Conservation (phyloP, 2,888 invertebrate genomes). For the Drosophila borborema region DNA sequence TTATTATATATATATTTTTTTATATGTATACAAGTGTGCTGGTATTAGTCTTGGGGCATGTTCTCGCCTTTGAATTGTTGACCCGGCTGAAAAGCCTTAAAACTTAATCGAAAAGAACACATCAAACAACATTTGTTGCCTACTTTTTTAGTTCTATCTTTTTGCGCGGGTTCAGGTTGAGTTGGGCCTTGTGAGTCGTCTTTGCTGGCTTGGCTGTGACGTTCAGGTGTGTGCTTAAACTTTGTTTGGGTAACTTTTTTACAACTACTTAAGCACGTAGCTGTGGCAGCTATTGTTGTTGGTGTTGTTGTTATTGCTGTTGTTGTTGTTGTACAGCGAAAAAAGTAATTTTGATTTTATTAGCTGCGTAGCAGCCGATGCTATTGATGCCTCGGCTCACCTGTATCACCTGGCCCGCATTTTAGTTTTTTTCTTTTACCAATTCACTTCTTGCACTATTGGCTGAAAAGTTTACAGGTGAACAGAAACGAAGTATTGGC, state of each 20-base stretch:
- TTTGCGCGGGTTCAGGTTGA: slow-evolving; percentile 8
- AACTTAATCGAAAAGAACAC: slow-evolving; percentile 68
- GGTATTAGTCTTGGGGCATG: not conserved
- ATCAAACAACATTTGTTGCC: slow-evolving; percentile 61
- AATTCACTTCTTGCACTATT: slow-evolving; percentile 73
- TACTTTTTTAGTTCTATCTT: slow-evolving; percentile 37
- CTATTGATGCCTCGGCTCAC: slow-evolving; percentile 40
- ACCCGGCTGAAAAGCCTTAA: slow-evolving; percentile 35
- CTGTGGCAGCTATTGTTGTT: slow-evolving; percentile 17
- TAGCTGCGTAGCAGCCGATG: slow-evolving; percentile 79
- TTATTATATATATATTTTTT: not conserved
- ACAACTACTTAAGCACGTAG: slow-evolving; percentile 68
- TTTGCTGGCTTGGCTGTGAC: slow-evolving; percentile 64
- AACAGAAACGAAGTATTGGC: slow-evolving; percentile 54
- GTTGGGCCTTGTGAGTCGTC: slow-evolving; percentile 34
- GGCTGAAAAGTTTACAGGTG: slow-evolving; percentile 52
- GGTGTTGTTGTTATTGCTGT: slow-evolving; percentile 32
- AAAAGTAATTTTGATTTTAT: slow-evolving; percentile 81
- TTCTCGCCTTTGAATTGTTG: not conserved
- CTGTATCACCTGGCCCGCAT: slow-evolving; percentile 24
- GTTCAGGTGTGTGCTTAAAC: slow-evolving; percentile 71
- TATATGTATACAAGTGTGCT: not conserved
- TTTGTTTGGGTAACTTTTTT: slow-evolving; percentile 58
- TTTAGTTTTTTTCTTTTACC: slow-evolving; percentile 37
- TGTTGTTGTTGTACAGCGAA: slow-evolving; percentile 35